Base-by-base conservation (phyloP, 2,797 vertebrate genomes). In the Pipistrellus kuhlii region DNA sequence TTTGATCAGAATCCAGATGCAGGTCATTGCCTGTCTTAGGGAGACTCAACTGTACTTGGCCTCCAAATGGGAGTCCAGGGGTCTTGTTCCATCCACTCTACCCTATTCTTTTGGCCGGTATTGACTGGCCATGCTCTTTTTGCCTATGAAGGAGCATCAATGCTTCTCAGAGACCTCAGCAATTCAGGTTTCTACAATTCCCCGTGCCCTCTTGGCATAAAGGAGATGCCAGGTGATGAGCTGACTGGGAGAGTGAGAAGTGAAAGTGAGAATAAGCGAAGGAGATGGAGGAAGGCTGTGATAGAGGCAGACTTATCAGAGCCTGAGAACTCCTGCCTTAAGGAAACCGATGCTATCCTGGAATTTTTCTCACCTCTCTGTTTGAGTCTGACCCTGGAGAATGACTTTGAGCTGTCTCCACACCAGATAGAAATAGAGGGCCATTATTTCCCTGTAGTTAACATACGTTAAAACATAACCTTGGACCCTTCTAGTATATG, bases 361-460 rank as follows among this genome's bases (percentile, higher is more conserved):
- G 0, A 6, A 53, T 17, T 55, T 62, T 94, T 87, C 44, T n/a
- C 57, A 13, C 64, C 20, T 93, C 9, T 11, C 20, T 81, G 51
- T 83, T n/a, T 48, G 35, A 92, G 55, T 87, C 59, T 87, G 73
- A 85, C 77, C 73, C 83, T n/a, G 44, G 87, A 93, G 95, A 89
- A 80, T 62, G 76, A 44, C 71, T 86, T 46, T 35, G 88, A 83
- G 64, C 83, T 48, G 48, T 76, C 41, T 53, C 25, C 32, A 38
- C 53, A 88, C 85, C 75, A 94, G 66, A 85, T 89, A 89, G 76
- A 89, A 75, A 69, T 77, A 44, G 38, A 95, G 90, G 76, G 87
- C 80, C 68, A 75, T 51, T n/a, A 68, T 86, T 73, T 94, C 72
- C 86, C 76, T 78, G 32, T 66, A 91, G 46, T 94, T 87, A 92